These are phyloP conservation scores for Cataglyphis albicans DNA, from an alignment of 2,888 invertebrate species.

Conservation along the genomic window DNA sequence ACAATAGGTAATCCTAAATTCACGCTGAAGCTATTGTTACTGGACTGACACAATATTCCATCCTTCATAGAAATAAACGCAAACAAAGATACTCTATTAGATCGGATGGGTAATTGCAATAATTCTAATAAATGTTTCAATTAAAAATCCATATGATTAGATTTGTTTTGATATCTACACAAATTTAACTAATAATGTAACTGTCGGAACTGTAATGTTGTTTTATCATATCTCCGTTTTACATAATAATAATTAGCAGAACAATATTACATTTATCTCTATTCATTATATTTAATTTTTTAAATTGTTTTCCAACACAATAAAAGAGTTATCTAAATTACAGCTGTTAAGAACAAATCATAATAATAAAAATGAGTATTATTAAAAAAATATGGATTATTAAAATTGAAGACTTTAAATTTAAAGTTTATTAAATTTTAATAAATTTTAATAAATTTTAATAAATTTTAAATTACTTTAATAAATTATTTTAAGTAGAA, in stretches of 20 bases:
- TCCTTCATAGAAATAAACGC: not conserved
- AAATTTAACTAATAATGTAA: slow-evolving; percentile 1
- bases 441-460: not conserved
- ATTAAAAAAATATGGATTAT: not conserved
- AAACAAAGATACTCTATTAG: not conserved
- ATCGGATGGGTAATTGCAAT: not conserved
- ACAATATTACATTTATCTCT: not conserved
- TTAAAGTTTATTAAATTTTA: too few relatives aligned
- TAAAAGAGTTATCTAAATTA: not conserved
- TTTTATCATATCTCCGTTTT: slow-evolving; percentile 6
- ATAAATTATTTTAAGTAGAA: slow-evolving; percentile 13
- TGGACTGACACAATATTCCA: not conserved
- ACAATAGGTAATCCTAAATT: not conserved
- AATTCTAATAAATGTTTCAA: slow-evolving; percentile 11
- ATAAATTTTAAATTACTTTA: not conserved
- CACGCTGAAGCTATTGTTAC: not conserved
- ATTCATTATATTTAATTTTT: slow-evolving; percentile 13
- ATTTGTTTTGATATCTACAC: not conserved
- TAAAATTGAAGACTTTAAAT: slow-evolving; percentile 8
- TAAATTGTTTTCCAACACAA: not conserved
- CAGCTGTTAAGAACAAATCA: not conserved
- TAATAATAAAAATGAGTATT: not conserved
- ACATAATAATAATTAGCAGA: slow-evolving; percentile 18
- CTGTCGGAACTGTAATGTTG: not conserved
- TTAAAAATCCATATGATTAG: not conserved